A percentile compares a stretch with the other conserved stretches of the same genome.
phyloP scores from a whole-genome alignment of 2,888 invertebrate genomes.

The Leucania comma region DNA sequence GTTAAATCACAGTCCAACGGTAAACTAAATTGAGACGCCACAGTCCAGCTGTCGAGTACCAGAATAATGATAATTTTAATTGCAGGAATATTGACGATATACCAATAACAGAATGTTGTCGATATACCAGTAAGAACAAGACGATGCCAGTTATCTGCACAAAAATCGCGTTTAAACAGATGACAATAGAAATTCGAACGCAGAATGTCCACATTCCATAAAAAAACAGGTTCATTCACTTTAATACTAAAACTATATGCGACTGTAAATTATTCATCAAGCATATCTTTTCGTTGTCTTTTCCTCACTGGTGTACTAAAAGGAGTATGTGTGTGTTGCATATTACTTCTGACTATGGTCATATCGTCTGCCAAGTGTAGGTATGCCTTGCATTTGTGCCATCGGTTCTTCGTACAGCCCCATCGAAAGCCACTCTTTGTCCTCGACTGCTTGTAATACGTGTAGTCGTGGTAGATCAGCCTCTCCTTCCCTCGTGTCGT shows the following conservation, averaged over 20 bases:
- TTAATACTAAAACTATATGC: neutral
- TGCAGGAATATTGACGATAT: neutral
- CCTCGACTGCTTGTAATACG: constrained; percentile 86
- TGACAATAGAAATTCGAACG: neutral
- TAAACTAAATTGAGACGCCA: too few species aligned
- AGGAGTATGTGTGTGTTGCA: constrained; percentile 85
- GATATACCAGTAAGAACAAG: neutral
- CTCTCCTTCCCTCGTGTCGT: constrained; percentile 86
- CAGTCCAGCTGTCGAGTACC: too few species aligned
- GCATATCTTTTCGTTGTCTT: constrained; percentile 27
- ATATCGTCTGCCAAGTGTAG: constrained; percentile 85
- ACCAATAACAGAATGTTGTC: neutral
- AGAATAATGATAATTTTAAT: neutral
- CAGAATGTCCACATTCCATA: constrained; percentile 11
- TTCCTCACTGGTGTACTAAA: constrained; percentile 55
- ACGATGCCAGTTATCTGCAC: neutral
- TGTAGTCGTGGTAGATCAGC: constrained; percentile 82
- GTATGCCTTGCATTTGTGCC: constrained; percentile 86
- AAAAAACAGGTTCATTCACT: neutral
- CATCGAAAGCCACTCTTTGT: constrained; percentile 85
- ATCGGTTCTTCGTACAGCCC: constrained; percentile 88
- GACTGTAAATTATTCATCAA: constrained; percentile 19
- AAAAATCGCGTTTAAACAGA: neutral
- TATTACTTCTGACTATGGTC: constrained; percentile 85
- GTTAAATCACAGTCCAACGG: too few species aligned